Base-by-base conservation (phyloP, 2,888 invertebrate species). In the Drosophila vallismaia region DNA sequence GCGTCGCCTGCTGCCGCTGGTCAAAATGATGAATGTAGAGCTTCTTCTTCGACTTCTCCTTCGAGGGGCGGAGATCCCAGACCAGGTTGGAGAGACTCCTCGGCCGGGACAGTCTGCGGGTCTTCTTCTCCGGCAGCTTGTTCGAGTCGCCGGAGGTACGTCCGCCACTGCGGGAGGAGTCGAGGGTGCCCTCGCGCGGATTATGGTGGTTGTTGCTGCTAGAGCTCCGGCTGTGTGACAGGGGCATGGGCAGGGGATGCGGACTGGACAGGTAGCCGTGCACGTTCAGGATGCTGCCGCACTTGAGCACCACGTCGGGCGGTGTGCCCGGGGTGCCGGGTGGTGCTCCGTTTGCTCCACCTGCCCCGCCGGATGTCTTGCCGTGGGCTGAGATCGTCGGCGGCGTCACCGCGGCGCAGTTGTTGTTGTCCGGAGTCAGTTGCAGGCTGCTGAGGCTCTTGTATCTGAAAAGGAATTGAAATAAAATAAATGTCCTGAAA, bases 111-210 rank as follows among this genome's bases (percentile, higher is more conserved):
- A 97, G 91, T 87, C 95, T 95, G 80, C 96, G 93, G 55, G 95
- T 96, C 88, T 96, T 93, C 90, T 97, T 96, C 89, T 97, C 96
- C 57, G 96, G 96, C 88, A 96, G 93, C 89, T 96, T 96, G 68
- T 90, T 90, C 4, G 97, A 97, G 91, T 97, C 97, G 2, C 96
- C 96, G 9, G 97, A 97, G 4, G 96, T 96, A 57, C 96, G 93
- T 1, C 97, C 97, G 36, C 97, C 97, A 28, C 97, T 97, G 92
- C 97, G 96, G 90, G 97, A 97, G 38, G 97, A 97, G 89, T 97
- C 96, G 75, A 97, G 92, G n/a, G 97, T 97, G 0, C 96, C 96
- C 89, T 95, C 95, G 40, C 95, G 92, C 56, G 91, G 89, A 80
- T 89, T 90, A 31, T 90, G 89, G 63, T 88, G 86, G 46, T 86